Conservation (phyloP, 1,140 invertebrate genomes). For the Drosophila murphyi region DNA sequence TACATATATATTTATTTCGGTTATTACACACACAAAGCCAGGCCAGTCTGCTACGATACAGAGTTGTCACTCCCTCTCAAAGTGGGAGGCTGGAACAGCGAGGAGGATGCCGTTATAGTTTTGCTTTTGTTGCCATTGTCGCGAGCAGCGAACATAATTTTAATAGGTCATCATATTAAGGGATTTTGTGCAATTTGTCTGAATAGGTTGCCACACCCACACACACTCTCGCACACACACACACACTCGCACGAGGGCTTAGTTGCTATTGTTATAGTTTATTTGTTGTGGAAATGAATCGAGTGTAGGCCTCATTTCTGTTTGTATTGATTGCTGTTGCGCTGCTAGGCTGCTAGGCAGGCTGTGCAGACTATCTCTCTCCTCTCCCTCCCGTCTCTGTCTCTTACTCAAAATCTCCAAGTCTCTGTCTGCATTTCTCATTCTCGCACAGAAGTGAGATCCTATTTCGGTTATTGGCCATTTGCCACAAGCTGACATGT, state of each 20-base stretch:
- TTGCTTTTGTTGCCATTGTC: constrained; percentile 56
- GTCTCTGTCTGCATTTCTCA: background rate
- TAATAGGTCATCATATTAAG: constrained; percentile 82
- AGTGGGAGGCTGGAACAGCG: background rate
- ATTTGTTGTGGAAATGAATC: constrained; percentile 41
- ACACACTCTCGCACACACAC: background rate
- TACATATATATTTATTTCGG: constrained; percentile 26
- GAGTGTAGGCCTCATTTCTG: constrained; percentile 24
- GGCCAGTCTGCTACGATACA: background rate
- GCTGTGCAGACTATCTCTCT: constrained; percentile 16
- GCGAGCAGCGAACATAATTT: constrained; percentile 59
- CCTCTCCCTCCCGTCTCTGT: background rate
- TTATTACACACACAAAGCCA: constrained; percentile 24
- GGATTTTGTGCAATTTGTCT: constrained; percentile 70
- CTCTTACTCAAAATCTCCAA: background rate
- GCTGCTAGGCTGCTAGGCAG: constrained; percentile 12
- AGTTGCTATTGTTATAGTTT: constrained; percentile 46
- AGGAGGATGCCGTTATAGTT: constrained; percentile 22
- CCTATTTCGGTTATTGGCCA: constrained; percentile 62
- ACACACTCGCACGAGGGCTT: constrained; percentile 15
- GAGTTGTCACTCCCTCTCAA: constrained; percentile 14
- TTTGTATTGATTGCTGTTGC: constrained; percentile 63
- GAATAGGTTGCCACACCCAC: background rate
- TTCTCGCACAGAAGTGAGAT: constrained; percentile 2
- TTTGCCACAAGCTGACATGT: constrained; percentile 75